A percentile compares a stretch with the other conserved stretches of the same genome.
phyloP scores from a whole-genome alignment of 1,140 invertebrate species.

The Arion vulgaris region DNA sequence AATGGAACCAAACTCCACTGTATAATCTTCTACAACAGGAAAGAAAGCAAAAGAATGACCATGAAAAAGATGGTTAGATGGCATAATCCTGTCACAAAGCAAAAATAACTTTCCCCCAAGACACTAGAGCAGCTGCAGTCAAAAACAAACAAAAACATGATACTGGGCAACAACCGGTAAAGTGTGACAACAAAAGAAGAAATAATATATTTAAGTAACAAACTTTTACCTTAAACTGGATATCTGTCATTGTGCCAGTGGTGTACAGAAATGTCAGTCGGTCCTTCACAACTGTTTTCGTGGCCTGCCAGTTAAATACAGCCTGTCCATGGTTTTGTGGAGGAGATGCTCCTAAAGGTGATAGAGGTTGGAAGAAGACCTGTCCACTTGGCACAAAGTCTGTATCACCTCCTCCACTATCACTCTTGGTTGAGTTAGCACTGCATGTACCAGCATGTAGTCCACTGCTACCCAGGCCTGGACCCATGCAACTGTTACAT shows the following conservation, averaged over 20 bases:
- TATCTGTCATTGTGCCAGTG: conserved; percentile 86
- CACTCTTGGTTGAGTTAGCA: conserved; percentile 16
- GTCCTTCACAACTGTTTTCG: conserved; percentile 83
- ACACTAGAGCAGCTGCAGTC: too few species aligned
- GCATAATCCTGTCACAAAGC: too few species aligned
- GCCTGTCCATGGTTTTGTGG: conserved; percentile 57
- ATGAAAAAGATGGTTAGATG: too few species aligned
- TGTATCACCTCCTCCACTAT: conserved; percentile 12
- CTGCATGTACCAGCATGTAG: background rate
- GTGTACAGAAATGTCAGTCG: conserved; percentile 85
- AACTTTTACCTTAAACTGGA: conserved; percentile 79
- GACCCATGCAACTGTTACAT: background rate
- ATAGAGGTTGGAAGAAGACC: conserved; percentile 18
- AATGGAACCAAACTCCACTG: too few species aligned
- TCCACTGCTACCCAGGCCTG: background rate
- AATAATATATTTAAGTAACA: too few species aligned
- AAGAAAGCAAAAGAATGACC: too few species aligned
- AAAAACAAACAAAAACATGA: too few species aligned
- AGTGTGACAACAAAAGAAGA: too few species aligned
- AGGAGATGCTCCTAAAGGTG: conserved; percentile 27
- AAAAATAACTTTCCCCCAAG: too few species aligned
- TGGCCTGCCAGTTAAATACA: conserved; percentile 70
- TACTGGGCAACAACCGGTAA: too few species aligned
- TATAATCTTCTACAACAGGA: too few species aligned
- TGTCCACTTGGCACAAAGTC: conserved; percentile 11